A percentile compares a stretch with the other conserved stretches of the same genome.
phyloP scores from a whole-genome alignment of 2,797 vertebrate species.

The Spinus pinus region DNA sequence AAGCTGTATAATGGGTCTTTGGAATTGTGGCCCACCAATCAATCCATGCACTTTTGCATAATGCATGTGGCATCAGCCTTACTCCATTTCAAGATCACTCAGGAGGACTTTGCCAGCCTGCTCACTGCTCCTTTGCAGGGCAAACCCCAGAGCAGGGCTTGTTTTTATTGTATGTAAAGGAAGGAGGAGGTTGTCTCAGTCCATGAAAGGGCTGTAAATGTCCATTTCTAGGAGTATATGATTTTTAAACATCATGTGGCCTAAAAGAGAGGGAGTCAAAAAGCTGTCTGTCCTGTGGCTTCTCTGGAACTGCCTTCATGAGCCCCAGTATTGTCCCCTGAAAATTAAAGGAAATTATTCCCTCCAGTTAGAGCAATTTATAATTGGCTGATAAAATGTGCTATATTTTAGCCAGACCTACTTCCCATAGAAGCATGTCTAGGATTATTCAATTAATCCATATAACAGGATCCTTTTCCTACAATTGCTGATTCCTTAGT shows the following conservation, averaged over 20 bases:
- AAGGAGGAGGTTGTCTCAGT: not conserved
- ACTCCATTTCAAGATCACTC: constrained; percentile 34
- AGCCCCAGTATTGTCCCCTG: not conserved
- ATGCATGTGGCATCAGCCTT: constrained; percentile 43
- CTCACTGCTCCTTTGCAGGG: not conserved
- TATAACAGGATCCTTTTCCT: not conserved
- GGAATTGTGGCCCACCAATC: constrained; percentile 39
- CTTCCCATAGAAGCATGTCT: not conserved
- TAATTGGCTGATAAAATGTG: not conserved
- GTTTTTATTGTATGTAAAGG: not conserved
- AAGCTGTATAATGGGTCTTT: constrained; percentile 20
- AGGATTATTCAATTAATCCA: not conserved
- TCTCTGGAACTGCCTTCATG: not conserved
- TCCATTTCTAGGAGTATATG: not conserved
- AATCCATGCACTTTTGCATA: constrained; percentile 53
- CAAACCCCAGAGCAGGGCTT: not conserved
- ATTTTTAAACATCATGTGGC: not conserved
- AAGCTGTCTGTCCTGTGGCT: not conserved
- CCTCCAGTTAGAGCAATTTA: not conserved
- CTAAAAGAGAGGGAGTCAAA: not conserved
- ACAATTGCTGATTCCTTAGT: not conserved
- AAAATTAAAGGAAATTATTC: not conserved
- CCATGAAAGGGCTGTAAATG: not conserved
- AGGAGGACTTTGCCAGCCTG: not conserved
- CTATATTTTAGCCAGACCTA: not conserved